These are phyloP conservation scores for Boulengeromyrus knoepffleri DNA, from an alignment of 2,113 vertebrate species.

Conservation along the genomic window DNA sequence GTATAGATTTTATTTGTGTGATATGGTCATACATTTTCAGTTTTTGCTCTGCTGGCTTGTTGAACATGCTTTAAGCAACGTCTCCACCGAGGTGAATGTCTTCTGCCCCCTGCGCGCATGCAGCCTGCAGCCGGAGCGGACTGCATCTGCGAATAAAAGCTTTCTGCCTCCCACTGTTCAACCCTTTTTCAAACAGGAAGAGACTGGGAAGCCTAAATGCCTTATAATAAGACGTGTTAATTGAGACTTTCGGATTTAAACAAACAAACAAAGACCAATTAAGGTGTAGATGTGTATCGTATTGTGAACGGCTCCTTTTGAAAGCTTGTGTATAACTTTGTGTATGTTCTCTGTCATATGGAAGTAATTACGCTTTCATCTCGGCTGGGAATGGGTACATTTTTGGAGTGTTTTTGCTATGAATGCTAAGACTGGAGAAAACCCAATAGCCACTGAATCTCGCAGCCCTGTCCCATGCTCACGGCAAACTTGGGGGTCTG, in stretches of 20 bases:
- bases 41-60: background rate
- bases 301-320: slow-evolving; percentile 38
- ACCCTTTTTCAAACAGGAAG: slow-evolving; percentile 55
- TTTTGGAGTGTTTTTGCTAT: background rate
- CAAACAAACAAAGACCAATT: slow-evolving; percentile 55
- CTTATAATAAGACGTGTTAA: slow-evolving; percentile 45
- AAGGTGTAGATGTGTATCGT: slow-evolving; percentile 41
- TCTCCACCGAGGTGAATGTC: slow-evolving; percentile 35
- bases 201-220: slow-evolving; percentile 34
- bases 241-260: slow-evolving; percentile 51
- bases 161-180: slow-evolving; percentile 47
- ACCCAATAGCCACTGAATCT: slow-evolving; percentile 10
- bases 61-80: slow-evolving; percentile 41
- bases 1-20: background rate
- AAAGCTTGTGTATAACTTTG: slow-evolving; percentile 5
- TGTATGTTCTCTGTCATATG: slow-evolving; percentile 7
- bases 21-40: background rate
- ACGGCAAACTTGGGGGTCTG: background rate
- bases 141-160: slow-evolving; percentile 40
- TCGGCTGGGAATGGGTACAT: background rate
- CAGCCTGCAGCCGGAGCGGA: background rate
- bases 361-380: slow-evolving; percentile 1
- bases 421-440: background rate
- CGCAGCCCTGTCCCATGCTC: background rate
- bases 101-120: background rate